Base-by-base conservation (phyloP, 2,888 invertebrate genomes). In the Xanthia icteritia region DNA sequence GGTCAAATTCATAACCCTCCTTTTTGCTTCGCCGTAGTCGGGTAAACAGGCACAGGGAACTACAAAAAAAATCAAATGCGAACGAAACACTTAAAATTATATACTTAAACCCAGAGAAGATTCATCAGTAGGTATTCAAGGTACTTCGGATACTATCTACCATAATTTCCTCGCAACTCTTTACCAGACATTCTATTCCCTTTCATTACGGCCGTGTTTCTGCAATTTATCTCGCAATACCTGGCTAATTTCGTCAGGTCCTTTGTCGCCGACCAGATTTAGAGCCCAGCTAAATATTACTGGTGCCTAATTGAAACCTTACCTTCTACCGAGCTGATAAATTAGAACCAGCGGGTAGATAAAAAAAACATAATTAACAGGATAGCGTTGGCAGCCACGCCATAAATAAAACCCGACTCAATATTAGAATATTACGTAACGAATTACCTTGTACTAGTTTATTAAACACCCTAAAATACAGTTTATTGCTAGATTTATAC, bases 301-400 rank as follows among this genome's bases (percentile, higher is more conserved):
- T 76, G 66, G 64, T 71, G 51, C 79, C 78, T 88, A 89, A 88
- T 88, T 89, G 85, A 83, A 88, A 86, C 81, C 77, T 74, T 69
- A 67, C 72, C 80, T 58, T 69, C 45, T 71, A 73, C 79, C 60
- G 9, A 61, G 23, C 78, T 79, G 81, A 88, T 88, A 88, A 88
- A 86, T 83, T 76, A 74, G 72, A 73, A 69, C 65, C 73, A 23
- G 63, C 51, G 56, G 78, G 48, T 73, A 76, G 71, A 88, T 81
- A 89, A 85, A 88, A n/a, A 84, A 86, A 81, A 73, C 68, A 78
- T 86, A 84, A 84, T 85, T 85, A 88, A 83, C 85, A 76, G 70
- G 73, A 76, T 80, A 84, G n/a, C 79, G 72, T 45, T 65, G 61
- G 75, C 66, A 51, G 58, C 63, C 17, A 54, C n/a, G 73, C 72